Evolutionary conservation across 2,113 vertebrate species (phyloP).

Genomic region (Leuciscus idus): DNA sequence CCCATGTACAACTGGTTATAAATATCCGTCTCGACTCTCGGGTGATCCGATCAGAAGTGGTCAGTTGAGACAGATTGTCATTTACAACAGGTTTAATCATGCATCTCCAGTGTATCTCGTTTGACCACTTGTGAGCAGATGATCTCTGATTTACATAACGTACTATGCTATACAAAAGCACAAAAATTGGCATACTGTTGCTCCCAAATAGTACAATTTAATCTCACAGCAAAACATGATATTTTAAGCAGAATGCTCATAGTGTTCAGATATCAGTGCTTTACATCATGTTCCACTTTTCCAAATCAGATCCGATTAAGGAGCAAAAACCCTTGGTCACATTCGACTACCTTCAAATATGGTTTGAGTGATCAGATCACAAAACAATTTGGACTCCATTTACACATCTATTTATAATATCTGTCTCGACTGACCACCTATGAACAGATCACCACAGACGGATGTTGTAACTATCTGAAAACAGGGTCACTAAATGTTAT

Average conservation of each 20-base stretch:
- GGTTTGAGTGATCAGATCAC: not conserved
- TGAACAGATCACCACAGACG: not conserved
- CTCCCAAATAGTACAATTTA: not conserved
- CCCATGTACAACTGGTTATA: not conserved
- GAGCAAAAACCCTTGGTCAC: not conserved
- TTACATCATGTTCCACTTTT: not conserved
- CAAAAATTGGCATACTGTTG: not conserved
- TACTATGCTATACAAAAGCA: not conserved
- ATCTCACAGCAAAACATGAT: not conserved
- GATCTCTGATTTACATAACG: no score
- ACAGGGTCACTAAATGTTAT: not conserved
- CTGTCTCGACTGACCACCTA: not conserved
- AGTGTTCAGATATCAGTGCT: not conserved
- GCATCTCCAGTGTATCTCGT: not conserved
- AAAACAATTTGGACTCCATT: not conserved
- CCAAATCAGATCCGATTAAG: not conserved
- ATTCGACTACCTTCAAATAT: not conserved
- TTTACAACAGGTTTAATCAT: not conserved
- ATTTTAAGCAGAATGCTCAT: no score
- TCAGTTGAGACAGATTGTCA: not conserved
- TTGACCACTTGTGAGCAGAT: not conserved
- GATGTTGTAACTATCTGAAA: not conserved
- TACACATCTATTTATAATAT: conserved; percentile 18
- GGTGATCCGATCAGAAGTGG: not conserved
- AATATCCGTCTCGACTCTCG: not conserved